Evolutionary conservation across 2,113 vertebrate species (phyloP), one percentile per base, ranked within the genome.

Genomic region (Aegotheles bennettii): DNA sequence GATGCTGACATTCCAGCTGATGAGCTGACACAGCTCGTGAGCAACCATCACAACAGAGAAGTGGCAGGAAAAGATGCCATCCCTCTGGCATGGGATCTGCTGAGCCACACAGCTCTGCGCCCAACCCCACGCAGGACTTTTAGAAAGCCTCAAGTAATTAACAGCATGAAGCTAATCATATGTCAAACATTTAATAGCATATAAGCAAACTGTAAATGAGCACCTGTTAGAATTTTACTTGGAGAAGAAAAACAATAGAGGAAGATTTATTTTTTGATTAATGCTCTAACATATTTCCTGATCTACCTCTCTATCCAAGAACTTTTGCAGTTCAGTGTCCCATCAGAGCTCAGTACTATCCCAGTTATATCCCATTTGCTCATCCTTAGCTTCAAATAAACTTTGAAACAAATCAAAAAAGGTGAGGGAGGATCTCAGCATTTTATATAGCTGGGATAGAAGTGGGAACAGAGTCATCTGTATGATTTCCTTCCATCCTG

Each of bases 181-280:
- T 38, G 35, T 77, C 83, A 84, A 78, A 89, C 21, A 11, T 26
- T 51, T 93, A 89, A 64, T 3, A 0, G 59, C 56, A n/a, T 33
- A 78, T 21, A 78, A 18, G 54, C 90, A 88, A 76, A 74, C 48
- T 88, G 75, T 79, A 89, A 95, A 87, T 35, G 65, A 87, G n/a
- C 68, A 43, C 76, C 85, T 69, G 61, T 33, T 80, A 56, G 63
- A 80, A 54, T 69, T 90, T 86, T 50, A 38, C 64, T 92, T 76
- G 54, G 70, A 93, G 43, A 89, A 93, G 78, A 40, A 91, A 87
- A 85, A 88, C 28, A 51, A 69, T 36, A 91, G 78, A 93, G 78
- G 35, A 82, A 85, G 57, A 90, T 76, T 60, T 60, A 78, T 74
- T 74, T 79, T 45, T 64, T 24, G 9, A 76, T 79, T 93, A 83